phyloP scores from a whole-genome alignment of 2,113 vertebrate species.

The Phylloscopus whistleri region DNA sequence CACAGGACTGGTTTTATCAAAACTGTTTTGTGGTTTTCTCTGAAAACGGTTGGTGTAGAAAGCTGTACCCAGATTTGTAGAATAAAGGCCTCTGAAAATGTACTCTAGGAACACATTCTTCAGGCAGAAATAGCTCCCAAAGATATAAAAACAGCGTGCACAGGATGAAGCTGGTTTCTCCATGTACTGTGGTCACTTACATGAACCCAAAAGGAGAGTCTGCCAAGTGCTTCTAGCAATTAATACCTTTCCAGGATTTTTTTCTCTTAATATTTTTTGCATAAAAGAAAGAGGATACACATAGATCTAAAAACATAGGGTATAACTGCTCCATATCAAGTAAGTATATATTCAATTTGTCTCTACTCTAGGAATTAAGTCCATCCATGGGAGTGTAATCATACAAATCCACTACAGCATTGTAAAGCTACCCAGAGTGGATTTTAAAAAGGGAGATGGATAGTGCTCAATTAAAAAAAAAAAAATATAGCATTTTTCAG shows the following conservation, averaged over 20 bases:
- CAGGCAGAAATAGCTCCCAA: neutral
- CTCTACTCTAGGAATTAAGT: neutral
- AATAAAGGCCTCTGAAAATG: neutral
- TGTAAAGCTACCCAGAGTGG: neutral
- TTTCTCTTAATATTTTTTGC: neutral
- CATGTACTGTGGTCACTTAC: neutral
- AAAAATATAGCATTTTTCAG: neutral
- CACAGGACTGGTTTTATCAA: neutral
- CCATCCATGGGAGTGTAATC: neutral
- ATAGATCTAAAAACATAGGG: neutral
- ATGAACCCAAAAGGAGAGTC: neutral
- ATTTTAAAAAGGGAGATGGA: neutral
- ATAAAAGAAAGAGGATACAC: neutral
- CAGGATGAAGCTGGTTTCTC: neutral
- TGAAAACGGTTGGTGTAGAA: neutral
- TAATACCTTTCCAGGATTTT: neutral
- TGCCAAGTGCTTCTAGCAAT: constrained; percentile 1
- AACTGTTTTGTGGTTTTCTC: neutral
- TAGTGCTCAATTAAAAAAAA: neutral
- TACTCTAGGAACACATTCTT: neutral
- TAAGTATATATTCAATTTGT: neutral
- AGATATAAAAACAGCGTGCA: neutral
- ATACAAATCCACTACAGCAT: neutral
- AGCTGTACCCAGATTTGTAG: neutral
- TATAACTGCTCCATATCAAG: neutral